These are phyloP conservation scores for Parascotia fuliginaria DNA, from an alignment of 2,888 invertebrate species.

Conservation along the genomic window DNA sequence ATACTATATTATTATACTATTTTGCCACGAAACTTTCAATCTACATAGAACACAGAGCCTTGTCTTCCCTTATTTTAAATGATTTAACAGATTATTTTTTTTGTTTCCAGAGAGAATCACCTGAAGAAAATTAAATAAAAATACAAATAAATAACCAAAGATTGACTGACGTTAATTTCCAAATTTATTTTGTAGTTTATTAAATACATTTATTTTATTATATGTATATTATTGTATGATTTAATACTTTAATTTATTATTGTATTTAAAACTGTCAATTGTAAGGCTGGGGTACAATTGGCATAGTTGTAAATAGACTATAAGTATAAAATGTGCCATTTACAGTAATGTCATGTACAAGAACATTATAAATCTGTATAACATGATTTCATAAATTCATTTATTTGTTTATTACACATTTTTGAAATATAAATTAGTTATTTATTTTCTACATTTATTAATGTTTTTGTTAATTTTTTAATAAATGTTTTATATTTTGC, in stretches of 20 bases:
- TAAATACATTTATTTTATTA: slow-evolving; percentile 29
- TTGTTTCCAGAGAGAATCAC: slow-evolving; percentile 69
- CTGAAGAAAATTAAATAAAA: slow-evolving; percentile 63
- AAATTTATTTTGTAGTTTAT: slow-evolving; percentile 28
- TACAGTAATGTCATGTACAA: too few relatives aligned
- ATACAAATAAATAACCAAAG: slow-evolving; percentile 40
- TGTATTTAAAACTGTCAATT: slow-evolving; percentile 63
- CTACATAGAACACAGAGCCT: too few relatives aligned
- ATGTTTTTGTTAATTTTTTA: too few relatives aligned
- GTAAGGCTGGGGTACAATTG: slow-evolving; percentile 84
- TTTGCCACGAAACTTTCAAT: too few relatives aligned
- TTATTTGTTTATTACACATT: too few relatives aligned
- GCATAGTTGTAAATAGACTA: slow-evolving; percentile 60
- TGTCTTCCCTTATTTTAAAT: too few relatives aligned
- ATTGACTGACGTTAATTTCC: slow-evolving; percentile 66
- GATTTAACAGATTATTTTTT: slow-evolving; percentile 5
- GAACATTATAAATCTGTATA: too few relatives aligned
- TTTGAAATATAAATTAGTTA: too few relatives aligned
- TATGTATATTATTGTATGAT: slow-evolving; percentile 48
- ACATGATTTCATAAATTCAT: too few relatives aligned
- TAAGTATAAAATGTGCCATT: slow-evolving; percentile 71
- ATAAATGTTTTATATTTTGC: too few relatives aligned
- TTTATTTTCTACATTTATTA: too few relatives aligned
- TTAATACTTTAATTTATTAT: slow-evolving; percentile 60
- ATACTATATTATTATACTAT: too few relatives aligned